Percentiles rank a stretch among this genome's conserved stretches.
phyloP scores from a whole-genome alignment of 2,888 invertebrate genomes.

The Penaeus monodon region DNA sequence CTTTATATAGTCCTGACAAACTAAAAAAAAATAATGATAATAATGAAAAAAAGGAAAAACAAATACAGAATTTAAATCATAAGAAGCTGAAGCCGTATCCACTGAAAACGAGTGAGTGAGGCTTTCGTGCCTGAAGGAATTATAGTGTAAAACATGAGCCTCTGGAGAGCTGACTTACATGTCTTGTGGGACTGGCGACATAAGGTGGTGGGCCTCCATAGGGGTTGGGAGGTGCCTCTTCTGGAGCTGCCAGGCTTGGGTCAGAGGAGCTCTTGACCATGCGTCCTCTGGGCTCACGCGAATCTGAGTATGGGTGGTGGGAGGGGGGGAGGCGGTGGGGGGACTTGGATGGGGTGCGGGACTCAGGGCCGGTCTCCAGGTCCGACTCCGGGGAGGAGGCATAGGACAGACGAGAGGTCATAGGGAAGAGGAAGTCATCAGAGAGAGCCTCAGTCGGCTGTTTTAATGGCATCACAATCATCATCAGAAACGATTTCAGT shows the following conservation, averaged over 20 bases:
- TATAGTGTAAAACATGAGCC: neutral
- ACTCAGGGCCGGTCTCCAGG: slow-evolving; percentile 75
- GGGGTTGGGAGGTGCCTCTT: slow-evolving; percentile 74
- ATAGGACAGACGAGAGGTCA: slow-evolving; percentile 94
- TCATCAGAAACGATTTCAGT: neutral
- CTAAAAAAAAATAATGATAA: too few relatives aligned
- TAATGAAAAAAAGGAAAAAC: too few relatives aligned
- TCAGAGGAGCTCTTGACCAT: slow-evolving; percentile 88
- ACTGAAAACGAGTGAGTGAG: neutral
- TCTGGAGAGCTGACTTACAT: slow-evolving; percentile 28
- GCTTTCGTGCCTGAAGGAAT: neutral
- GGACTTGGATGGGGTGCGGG: slow-evolving; percentile 80
- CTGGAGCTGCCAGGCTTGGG: slow-evolving; percentile 94
- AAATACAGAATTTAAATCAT: too few relatives aligned
- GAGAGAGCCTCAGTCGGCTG: slow-evolving; percentile 96
- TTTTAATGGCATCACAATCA: slow-evolving; percentile 66
- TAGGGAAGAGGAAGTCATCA: slow-evolving; percentile 98
- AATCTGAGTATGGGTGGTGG: slow-evolving; percentile 51
- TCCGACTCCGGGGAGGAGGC: slow-evolving; percentile 97
- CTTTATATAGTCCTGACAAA: too few relatives aligned
- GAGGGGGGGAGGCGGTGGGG: slow-evolving; percentile 63
- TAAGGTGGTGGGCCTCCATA: slow-evolving; percentile 62
- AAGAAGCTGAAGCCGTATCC: neutral
- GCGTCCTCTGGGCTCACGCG: slow-evolving; percentile 67
- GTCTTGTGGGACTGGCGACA: slow-evolving; percentile 60